These are phyloP conservation scores for Napeogenes sylphis DNA, from an alignment of 2,888 invertebrate genomes.

Conservation along the genomic window DNA sequence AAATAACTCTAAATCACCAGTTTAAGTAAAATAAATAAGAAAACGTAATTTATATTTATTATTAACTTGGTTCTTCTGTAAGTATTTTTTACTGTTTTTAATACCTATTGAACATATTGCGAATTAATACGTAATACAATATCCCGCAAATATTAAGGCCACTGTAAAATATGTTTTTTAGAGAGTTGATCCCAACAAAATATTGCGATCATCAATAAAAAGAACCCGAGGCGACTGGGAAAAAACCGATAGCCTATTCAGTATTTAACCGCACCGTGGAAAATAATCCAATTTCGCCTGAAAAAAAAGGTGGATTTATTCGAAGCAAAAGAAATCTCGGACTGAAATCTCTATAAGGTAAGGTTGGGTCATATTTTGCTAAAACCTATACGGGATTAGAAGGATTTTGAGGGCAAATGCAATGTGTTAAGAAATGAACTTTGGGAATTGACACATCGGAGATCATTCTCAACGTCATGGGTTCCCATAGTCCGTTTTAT, in stretches of 20 bases:
- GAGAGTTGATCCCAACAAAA: slow-evolving; percentile 28
- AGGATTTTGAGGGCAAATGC: slow-evolving; percentile 32
- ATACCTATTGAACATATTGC: slow-evolving; percentile 12
- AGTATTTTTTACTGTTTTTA: background rate
- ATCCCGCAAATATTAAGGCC: slow-evolving; percentile 14
- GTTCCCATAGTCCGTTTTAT: background rate
- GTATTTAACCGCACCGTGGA: slow-evolving; percentile 33
- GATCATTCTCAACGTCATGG: slow-evolving; percentile 26
- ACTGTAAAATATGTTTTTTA: slow-evolving; percentile 31
- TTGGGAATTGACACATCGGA: slow-evolving; percentile 28
- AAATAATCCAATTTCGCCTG: slow-evolving; percentile 34
- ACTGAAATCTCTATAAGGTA: slow-evolving; percentile 30
- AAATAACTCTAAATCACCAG: no score
- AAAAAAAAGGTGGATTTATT: slow-evolving; percentile 33
- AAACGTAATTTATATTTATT: no score
- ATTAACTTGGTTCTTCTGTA: no score
- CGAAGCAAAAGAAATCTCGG: slow-evolving; percentile 30
- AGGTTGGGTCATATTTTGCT: slow-evolving; percentile 33
- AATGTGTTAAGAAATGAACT: slow-evolving; percentile 30
- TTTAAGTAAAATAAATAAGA: no score
- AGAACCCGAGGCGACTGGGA: slow-evolving; percentile 24
- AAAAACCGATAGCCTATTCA: slow-evolving; percentile 31
- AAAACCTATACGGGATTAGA: slow-evolving; percentile 33
- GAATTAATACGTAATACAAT: slow-evolving; percentile 16
- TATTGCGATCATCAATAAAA: slow-evolving; percentile 33